phyloP scores from a whole-genome alignment of 2,113 vertebrate species.

The Pleuronectes platessa region DNA sequence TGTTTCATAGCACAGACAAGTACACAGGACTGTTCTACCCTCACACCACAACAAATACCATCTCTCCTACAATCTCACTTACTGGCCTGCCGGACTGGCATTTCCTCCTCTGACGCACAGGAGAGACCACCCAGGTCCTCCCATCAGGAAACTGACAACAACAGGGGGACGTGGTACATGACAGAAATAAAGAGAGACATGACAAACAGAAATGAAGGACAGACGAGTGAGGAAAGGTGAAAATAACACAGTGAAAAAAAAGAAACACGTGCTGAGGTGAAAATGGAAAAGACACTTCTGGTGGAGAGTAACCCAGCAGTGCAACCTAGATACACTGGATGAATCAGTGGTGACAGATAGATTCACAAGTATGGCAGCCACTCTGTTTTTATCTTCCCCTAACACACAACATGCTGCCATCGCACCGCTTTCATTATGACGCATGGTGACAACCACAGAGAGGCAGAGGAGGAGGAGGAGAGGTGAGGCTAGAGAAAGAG shows the following conservation, averaged over 20 bases:
- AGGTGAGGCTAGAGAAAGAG: neutral
- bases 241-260: conserved; percentile 3
- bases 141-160: conserved; percentile 91
- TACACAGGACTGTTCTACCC: conserved; percentile 12
- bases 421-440: conserved; percentile 33
- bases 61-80: conserved; percentile 44
- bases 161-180: conserved; percentile 57
- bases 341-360: conserved; percentile 43
- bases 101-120: conserved; percentile 81
- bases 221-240: neutral
- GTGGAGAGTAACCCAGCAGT: conserved; percentile 1
- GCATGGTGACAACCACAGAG: conserved; percentile 11
- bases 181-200: conserved; percentile 40
- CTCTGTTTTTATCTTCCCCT: conserved; percentile 25
- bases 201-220: conserved; percentile 2
- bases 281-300: conserved; percentile 50
- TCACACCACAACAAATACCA: neutral
- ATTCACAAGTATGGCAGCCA: conserved; percentile 33
- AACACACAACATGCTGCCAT: neutral
- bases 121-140: conserved; percentile 92
- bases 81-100: conserved; percentile 55
- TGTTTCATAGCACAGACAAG: conserved; percentile 7
- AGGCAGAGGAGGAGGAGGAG: neutral
- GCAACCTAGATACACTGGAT: neutral
- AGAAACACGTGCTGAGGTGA: conserved; percentile 50